Evolutionary conservation across 1,140 invertebrate genomes (phyloP), one percentile per base, ranked within the genome.

Genomic region (Lasaia peninsularis): DNA sequence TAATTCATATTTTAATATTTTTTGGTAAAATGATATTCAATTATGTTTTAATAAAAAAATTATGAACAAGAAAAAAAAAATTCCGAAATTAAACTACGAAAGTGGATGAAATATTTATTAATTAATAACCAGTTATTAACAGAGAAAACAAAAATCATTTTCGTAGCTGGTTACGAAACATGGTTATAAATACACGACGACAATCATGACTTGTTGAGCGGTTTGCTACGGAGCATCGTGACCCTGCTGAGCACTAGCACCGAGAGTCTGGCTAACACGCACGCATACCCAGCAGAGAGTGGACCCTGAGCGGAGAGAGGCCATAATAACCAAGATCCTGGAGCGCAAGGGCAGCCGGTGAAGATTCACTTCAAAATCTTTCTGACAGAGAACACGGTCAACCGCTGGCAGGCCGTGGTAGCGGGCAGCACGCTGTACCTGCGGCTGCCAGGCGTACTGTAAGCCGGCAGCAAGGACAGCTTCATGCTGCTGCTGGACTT

Each of bases 401-500:
- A 94, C 10, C 91, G 91, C 71, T 97, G 96, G 96, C 94, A 97
- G 83, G 94, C 95, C 50, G 92, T 96, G 89, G 92, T 97, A 59
- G 92, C 96, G 77, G 92, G 93, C 50, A 93, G 92, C 62, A 91
- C 91, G 64, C 92, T 98, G 56, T 98, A 96, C 85, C 94, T 98
- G 65, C 95, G 96, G 48, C 92, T 98, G 63, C 97, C 97, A 12
- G 92, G 93, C 52, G 93, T 94, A 63, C 92, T 97, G 53, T 91
- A 96, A 56, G 94, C 95, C 3, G 96, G 96, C 64, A 98, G 96
- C 52, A 97, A 98, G 87, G 95, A 98, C 80, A 95, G 94, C 60
- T 98, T 99, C 85, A 93, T 99, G 63, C 94, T 95, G 40, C 91
- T 99, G 28, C 89, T 99, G 70, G 98, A 99, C 90, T 99, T 97